These are phyloP conservation scores for Tiliacea citrago DNA, from an alignment of 2,888 invertebrate genomes.

Conservation along the genomic window DNA sequence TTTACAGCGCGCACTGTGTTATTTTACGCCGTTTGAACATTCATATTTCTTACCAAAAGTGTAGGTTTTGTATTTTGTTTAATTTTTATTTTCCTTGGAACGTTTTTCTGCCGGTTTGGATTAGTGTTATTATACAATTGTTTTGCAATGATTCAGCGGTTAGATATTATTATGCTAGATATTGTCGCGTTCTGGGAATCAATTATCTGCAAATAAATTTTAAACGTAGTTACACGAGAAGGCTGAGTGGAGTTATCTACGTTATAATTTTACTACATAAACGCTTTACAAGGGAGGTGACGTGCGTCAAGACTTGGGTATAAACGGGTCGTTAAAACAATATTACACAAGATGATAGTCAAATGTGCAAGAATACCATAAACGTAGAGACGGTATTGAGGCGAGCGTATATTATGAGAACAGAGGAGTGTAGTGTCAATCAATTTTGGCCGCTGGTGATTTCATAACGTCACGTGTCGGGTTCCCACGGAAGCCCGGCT, in stretches of 20 bases:
- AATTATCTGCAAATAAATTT: constrained; percentile 40
- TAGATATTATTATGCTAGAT: constrained; percentile 38
- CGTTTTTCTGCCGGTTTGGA: constrained; percentile 55
- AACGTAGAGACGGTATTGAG: constrained; percentile 56
- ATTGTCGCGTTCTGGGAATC: constrained; percentile 55
- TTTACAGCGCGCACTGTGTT: constrained; percentile 75
- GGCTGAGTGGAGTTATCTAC: constrained; percentile 42
- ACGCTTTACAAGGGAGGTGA: constrained; percentile 28
- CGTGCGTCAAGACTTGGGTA: constrained; percentile 26
- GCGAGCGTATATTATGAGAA: constrained; percentile 69
- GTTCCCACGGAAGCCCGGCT: constrained; percentile 90
- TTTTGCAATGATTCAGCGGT: constrained; percentile 52
- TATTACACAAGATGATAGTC: constrained; percentile 49
- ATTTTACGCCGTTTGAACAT: constrained; percentile 79
- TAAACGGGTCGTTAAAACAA: constrained; percentile 43
- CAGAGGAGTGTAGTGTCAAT: constrained; percentile 81
- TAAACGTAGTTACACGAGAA: constrained; percentile 35
- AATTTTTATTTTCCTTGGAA: constrained; percentile 56
- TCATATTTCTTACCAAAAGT: constrained; percentile 67
- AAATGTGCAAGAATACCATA: constrained; percentile 57
- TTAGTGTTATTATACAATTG: constrained; percentile 57
- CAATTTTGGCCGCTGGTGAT: constrained; percentile 88
- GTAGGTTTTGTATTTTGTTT: constrained; percentile 57
- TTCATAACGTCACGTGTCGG: constrained; percentile 87
- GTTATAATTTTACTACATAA: constrained; percentile 45